Percentiles rank a stretch among this genome's conserved stretches.
phyloP scores from a whole-genome alignment of 2,888 invertebrate genomes.

The Notodonta ziczac region DNA sequence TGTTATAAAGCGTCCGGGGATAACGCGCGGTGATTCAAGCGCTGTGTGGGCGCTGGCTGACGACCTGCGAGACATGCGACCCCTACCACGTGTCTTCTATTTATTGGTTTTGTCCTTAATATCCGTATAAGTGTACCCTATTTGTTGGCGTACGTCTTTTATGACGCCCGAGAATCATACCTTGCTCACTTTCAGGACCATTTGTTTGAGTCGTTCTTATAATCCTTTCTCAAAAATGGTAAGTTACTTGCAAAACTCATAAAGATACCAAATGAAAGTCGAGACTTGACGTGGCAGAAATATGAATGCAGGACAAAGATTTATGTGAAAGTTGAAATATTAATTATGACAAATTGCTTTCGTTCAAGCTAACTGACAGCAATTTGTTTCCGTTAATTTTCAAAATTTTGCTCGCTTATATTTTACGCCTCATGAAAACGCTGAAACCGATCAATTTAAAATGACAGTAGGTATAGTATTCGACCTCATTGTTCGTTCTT shows the following conservation, averaged over 20 bases:
- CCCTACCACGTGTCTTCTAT: slow-evolving; percentile 18
- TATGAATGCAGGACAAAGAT: neutral
- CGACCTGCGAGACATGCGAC: slow-evolving; percentile 33
- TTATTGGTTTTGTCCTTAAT: neutral
- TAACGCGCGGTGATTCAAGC: slow-evolving; percentile 54
- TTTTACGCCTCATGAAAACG: neutral
- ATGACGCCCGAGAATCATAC: neutral
- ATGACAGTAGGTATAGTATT: too few species aligned
- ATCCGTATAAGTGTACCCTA: neutral
- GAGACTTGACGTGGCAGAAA: neutral
- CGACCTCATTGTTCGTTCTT: too few species aligned
- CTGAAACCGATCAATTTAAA: neutral
- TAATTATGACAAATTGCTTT: slow-evolving; percentile 7
- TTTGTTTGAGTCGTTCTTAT: too few species aligned
- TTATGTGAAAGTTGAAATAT: slow-evolving; percentile 5
- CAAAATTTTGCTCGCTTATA: neutral
- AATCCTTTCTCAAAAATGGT: too few species aligned
- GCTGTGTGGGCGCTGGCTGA: slow-evolving; percentile 49
- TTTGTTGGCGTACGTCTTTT: neutral
- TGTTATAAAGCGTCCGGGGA: slow-evolving; percentile 34
- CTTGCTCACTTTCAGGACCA: too few species aligned
- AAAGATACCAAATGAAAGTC: neutral
- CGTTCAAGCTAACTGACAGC: slow-evolving; percentile 4
- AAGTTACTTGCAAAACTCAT: too few species aligned
- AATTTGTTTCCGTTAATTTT: slow-evolving; percentile 1